phyloP scores from a whole-genome alignment of 1,140 invertebrate species.

The Psix sp. region DNA sequence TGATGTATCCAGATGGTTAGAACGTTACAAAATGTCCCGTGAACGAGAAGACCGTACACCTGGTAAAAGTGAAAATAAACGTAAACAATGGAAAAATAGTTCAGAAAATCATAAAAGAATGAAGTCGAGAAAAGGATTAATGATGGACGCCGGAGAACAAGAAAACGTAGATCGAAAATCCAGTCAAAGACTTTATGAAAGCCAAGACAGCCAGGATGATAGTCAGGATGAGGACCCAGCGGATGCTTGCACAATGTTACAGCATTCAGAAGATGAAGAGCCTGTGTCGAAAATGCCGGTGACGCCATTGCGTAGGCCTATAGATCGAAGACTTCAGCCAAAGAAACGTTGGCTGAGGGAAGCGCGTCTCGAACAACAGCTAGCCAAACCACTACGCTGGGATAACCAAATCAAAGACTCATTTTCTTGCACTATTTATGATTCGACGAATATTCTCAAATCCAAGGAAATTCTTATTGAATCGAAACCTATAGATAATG shows the following conservation, averaged over 20 bases:
- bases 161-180: slow-evolving; percentile 69
- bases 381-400: slow-evolving; percentile 75
- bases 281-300: slow-evolving; percentile 62
- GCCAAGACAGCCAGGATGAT: slow-evolving; percentile 72
- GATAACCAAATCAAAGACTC: slow-evolving; percentile 61
- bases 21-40: slow-evolving; percentile 76
- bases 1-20: slow-evolving; percentile 79
- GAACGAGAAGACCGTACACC: slow-evolving; percentile 77
- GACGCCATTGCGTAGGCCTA: slow-evolving; percentile 67
- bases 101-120: slow-evolving; percentile 66
- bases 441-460: slow-evolving; percentile 19
- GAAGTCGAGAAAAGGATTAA: slow-evolving; percentile 73
- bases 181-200: slow-evolving; percentile 69
- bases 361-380: slow-evolving; percentile 77
- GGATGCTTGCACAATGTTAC: slow-evolving; percentile 65
- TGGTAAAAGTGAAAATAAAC: slow-evolving; percentile 72
- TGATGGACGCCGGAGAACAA: slow-evolving; percentile 72
- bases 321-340: slow-evolving; percentile 76
- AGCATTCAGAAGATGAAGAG: slow-evolving; percentile 71
- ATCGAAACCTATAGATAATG: neutral
- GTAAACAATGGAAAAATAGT: slow-evolving; percentile 71
- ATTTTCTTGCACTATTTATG: slow-evolving; percentile 7
- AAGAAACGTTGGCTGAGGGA: slow-evolving; percentile 82
- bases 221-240: slow-evolving; percentile 73
- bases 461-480: slow-evolving; percentile 27